Percentiles rank a stretch among this genome's conserved stretches.
These are phyloP conservation scores for Actinernus sp. DNA, from an alignment of 92 coral and sea anemone species.

Conservation along the genomic window DNA sequence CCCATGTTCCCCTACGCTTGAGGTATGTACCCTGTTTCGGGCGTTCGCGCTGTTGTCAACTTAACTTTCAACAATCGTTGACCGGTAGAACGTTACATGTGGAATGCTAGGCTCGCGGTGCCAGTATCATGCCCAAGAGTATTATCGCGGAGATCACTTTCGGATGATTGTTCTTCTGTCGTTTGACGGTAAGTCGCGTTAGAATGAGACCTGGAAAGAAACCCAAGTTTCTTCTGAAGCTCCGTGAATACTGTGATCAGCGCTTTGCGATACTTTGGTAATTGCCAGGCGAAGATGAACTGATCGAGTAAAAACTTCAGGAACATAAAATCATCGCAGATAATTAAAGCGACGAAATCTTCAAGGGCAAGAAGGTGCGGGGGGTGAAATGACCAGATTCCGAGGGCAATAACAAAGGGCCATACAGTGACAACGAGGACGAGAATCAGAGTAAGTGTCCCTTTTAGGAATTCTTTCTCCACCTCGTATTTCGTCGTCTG, in stretches of 20 bases:
- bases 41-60: no score
- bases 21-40: no score
- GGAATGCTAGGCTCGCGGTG: no score
- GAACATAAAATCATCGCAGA: slow-evolving; percentile 45
- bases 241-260: slow-evolving; percentile 9
- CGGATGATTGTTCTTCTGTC: no score
- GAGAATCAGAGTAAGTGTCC: slow-evolving; percentile 52
- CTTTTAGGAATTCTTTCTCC: slow-evolving; percentile 73
- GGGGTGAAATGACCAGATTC: slow-evolving; percentile 1
- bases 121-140: no score
- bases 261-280: slow-evolving; percentile 78
- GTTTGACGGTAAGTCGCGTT: neutral
- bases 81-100: no score
- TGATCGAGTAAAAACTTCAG: slow-evolving; percentile 80
- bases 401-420: slow-evolving; percentile 59
- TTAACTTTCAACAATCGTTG: no score
- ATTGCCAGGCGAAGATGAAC: slow-evolving; percentile 66
- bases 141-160: no score
- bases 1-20: no score
- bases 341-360: slow-evolving; percentile 32
- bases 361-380: neutral
- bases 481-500: slow-evolving; percentile 12
- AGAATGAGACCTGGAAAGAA: neutral
- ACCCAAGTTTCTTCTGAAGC: neutral
- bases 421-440: slow-evolving; percentile 68